A percentile compares a stretch with the other conserved stretches of the same genome.
Conservation (phyloP, 2,113 vertebrate species). For the Lonchura striata region DNA sequence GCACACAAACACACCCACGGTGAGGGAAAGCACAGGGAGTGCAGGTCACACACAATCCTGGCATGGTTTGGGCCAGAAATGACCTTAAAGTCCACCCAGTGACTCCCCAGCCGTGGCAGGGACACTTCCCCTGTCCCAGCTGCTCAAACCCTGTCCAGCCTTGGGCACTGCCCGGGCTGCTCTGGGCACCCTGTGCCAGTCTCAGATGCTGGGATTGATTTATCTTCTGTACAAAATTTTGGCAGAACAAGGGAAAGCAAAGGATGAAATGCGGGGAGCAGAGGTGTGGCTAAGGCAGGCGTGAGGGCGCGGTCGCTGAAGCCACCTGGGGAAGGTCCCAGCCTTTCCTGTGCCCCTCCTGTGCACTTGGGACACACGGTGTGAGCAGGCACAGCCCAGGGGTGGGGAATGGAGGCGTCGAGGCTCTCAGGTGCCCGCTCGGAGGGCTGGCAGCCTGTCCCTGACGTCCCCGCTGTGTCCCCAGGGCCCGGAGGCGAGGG, state of each 20-base stretch:
- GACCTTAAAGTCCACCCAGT: neutral
- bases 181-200: neutral
- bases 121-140: neutral
- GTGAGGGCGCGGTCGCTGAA: neutral
- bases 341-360: neutral
- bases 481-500: slow-evolving; percentile 69
- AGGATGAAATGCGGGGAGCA: fast-evolving
- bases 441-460: neutral
- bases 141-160: neutral
- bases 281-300: neutral
- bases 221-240: neutral
- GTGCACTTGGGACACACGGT: fast-evolving
- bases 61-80: no score
- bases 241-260: neutral
- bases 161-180: neutral
- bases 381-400: fast-evolving
- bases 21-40: no score
- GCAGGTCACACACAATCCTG: no score
- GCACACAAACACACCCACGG: no score
- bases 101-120: neutral
- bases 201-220: neutral
- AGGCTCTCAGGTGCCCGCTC: neutral
- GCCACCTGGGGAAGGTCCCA: neutral
- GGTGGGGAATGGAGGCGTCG: neutral
- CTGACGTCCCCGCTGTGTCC: neutral